These are phyloP conservation scores for Drosophila stalkeri DNA, from an alignment of 2,888 invertebrate genomes.

Conservation along the genomic window DNA sequence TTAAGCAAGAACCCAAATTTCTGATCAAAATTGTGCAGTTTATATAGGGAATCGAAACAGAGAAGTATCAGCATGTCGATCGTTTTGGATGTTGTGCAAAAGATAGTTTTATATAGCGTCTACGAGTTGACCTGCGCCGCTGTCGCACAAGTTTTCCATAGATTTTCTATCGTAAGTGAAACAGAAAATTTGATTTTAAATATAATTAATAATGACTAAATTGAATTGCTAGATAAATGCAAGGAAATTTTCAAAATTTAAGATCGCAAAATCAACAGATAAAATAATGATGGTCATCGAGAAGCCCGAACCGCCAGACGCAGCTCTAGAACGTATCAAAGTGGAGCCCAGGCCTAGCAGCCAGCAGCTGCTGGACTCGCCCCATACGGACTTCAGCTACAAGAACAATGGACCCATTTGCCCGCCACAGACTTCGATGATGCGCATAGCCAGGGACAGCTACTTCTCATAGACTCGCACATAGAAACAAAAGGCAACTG, in stretches of 20 bases:
- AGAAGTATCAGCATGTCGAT: slow-evolving; percentile 51
- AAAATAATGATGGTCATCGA: not conserved
- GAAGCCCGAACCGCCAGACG: not conserved
- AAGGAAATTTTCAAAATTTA: not conserved
- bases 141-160: slow-evolving; percentile 34
- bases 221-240: slow-evolving; percentile 7
- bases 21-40: slow-evolving; percentile 12
- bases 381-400: slow-evolving; percentile 12
- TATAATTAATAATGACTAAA: not conserved
- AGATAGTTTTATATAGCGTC: slow-evolving; percentile 48
- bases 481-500: slow-evolving; percentile 3
- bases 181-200: not conserved
- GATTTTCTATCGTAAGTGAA: slow-evolving; percentile 47
- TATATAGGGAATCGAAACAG: not conserved
- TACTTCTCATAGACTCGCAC: slow-evolving; percentile 78
- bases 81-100: slow-evolving; percentile 57
- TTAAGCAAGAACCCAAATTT: slow-evolving; percentile 27
- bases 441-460: slow-evolving; percentile 81
- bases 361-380: not conserved
- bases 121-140: slow-evolving; percentile 48
- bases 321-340: not conserved
- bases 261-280: not conserved
- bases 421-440: slow-evolving; percentile 79
- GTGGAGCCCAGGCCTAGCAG: not conserved
- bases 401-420: slow-evolving; percentile 62